phyloP scores from a whole-genome alignment of 2,113 vertebrate genomes.

The Nymphicus hollandicus region DNA sequence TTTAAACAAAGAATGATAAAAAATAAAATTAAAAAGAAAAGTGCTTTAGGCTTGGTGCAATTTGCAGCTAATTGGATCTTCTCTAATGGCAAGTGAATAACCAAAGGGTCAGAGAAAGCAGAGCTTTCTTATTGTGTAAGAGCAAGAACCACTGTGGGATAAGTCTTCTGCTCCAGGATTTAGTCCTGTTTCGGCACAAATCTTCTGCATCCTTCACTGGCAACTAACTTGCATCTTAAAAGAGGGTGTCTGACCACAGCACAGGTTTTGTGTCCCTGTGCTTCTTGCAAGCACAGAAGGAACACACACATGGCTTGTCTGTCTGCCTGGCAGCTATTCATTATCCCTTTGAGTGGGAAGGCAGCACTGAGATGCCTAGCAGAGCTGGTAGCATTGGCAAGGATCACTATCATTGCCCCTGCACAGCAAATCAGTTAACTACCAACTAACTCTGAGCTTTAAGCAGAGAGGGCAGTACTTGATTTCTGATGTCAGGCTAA shows the following conservation, averaged over 20 bases:
- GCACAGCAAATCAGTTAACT: background rate
- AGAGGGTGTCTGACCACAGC: background rate
- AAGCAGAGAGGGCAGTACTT: background rate
- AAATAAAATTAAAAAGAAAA: background rate
- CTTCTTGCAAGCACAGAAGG: background rate
- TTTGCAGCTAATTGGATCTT: background rate
- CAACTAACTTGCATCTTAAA: background rate
- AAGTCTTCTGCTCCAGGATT: background rate
- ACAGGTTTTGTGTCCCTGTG: background rate
- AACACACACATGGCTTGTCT: fast-evolving
- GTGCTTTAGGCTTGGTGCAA: background rate
- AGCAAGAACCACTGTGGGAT: background rate
- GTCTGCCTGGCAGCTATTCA: background rate
- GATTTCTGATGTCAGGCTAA: background rate
- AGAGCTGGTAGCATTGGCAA: background rate
- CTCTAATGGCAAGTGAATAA: background rate
- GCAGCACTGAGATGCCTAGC: background rate
- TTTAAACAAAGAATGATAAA: background rate
- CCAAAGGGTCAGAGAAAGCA: background rate
- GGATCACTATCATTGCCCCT: background rate
- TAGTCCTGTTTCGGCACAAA: background rate
- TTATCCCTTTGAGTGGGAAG: background rate
- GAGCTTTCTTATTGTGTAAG: background rate
- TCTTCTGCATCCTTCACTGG: background rate
- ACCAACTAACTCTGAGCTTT: background rate